Evolutionary conservation across 23 tunicate species (phyloP), one percentile per base, ranked within the genome.

Genomic region (Halocynthia aurantium): DNA sequence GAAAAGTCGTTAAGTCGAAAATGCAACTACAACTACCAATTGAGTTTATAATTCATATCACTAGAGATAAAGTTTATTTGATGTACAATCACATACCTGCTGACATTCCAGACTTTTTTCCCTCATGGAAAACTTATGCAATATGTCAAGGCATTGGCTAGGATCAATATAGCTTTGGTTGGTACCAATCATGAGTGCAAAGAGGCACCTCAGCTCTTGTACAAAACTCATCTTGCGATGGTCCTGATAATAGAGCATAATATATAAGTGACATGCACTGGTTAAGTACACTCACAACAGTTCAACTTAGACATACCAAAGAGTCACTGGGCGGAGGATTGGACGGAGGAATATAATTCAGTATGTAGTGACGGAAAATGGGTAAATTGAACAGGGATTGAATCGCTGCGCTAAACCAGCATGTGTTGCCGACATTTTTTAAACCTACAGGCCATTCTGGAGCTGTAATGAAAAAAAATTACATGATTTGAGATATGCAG

Each of bases 341-440:
- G 2, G n/a, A 20, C 7, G 78, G 6, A 18, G 70, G 10, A 52
- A 11, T n/a, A 52, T 70, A 75, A 55, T 75, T 73, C 8, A 82
- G 86, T 21, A 82, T 53, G 40, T 73, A 57, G 73, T 21, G 51
- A 15, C 80, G 73, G 53, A 82, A 82, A 9, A 64, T 40, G 6
- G 86, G 86, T 18, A 82, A 56, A 61, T 82, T 76, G 73, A 73
- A 82, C 8, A 82, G 80, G 10, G 86, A 74, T 53, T 82, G 86
- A 13, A 82, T 63, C 7, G 75, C 86, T 8, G 73, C 86, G 65
- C 62, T 82, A 21, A 82, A 82, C 86, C 86, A 82, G 75, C 86
- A 82, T 15, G 78, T 82, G 62, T 82, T 82, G 52, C 86, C 86
- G 62, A 82, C 86, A 62, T 82, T 82, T 61, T 82, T 65, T 22